Base-by-base conservation (phyloP, 30 jellyfish, hydroid and myxozoan genomes). In the Pseudorhiza aurosa region DNA sequence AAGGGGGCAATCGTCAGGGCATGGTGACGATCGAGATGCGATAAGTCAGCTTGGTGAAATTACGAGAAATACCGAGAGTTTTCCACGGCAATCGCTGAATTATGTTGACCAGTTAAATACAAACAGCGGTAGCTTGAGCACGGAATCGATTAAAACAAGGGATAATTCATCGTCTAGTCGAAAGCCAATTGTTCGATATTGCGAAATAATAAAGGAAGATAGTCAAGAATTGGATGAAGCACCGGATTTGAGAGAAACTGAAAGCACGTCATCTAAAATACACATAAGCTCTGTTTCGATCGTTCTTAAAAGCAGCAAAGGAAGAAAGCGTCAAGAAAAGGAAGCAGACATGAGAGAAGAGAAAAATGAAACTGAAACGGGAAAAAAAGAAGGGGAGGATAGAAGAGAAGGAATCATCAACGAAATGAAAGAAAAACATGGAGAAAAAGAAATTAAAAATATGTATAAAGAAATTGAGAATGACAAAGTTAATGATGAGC, bases 261-360 rank as follows among this genome's bases (percentile, higher is more conserved):
- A 80, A 36, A 26, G 24, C 12, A 17, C 43, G 10, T 15, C 50
- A 17, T 29, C 76, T 1, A 64, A 64, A 35, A 47, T 70, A 33
- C 81, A 64, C 21, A 62, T 80, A 47, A 80, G 91, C 31, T 44
- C 91, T 8, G 91, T 80, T 2, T 55, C 58, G 22, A 80, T 80
- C 40, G 72, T 55, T 9, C 36, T 80, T 25, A 51, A 68, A 42
- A 64, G 67, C 1, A 33, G 68, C 65, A 59, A 44, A 30, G 74
- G 59, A 39, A 73, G 14, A 39, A 73, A 73, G 18, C 83, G 51
- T 26, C 40, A 5, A 17, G 18, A 5, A 11, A 30, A n/a, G 18
- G 22, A 60, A 2, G 75, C 3, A 8, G 21, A 4, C 8, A 7
- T 12, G 14, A 39, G 11, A 1, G 50, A 60, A 25, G 51, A 60